Evolutionary conservation across 1,140 invertebrate genomes (phyloP).

Genomic region (Philopotamus ludificatus): DNA sequence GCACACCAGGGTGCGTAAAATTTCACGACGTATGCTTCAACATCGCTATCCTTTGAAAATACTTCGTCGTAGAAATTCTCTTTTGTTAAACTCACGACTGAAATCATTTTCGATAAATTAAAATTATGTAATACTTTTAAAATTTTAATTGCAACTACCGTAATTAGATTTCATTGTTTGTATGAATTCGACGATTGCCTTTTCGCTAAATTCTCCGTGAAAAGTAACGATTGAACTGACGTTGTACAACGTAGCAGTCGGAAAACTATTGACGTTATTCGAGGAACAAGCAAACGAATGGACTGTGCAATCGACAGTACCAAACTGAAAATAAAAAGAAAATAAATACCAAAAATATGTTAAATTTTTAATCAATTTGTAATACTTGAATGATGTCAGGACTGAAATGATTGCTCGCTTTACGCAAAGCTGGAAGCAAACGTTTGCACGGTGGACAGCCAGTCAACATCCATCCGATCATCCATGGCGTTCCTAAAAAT

Average conservation of each 20-base stretch:
- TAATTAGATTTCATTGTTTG: constrained; percentile 46
- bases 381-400: constrained; percentile 46
- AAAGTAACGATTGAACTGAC: constrained; percentile 59
- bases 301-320: constrained; percentile 63
- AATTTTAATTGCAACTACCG: constrained; percentile 22
- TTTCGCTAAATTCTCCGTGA: constrained; percentile 61
- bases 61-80: constrained; percentile 60
- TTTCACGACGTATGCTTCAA: constrained; percentile 69
- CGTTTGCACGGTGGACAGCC: constrained; percentile 83
- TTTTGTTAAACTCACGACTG: constrained; percentile 60
- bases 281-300: constrained; percentile 58
- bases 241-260: constrained; percentile 73
- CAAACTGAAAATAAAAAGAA: constrained; percentile 58
- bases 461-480: constrained; percentile 80
- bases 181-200: constrained; percentile 68
- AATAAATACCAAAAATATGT: neutral
- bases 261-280: constrained; percentile 70
- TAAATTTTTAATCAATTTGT: neutral
- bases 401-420: constrained; percentile 61
- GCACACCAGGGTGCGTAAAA: constrained; percentile 78
- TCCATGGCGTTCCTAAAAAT: constrained; percentile 59
- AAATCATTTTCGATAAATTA: constrained; percentile 41
- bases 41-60: constrained; percentile 45
- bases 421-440: constrained; percentile 71
- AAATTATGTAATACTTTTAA: constrained; percentile 13